Evolutionary conservation across 2,888 invertebrate species (phyloP).

Genomic region (Chaetoderma sp.): DNA sequence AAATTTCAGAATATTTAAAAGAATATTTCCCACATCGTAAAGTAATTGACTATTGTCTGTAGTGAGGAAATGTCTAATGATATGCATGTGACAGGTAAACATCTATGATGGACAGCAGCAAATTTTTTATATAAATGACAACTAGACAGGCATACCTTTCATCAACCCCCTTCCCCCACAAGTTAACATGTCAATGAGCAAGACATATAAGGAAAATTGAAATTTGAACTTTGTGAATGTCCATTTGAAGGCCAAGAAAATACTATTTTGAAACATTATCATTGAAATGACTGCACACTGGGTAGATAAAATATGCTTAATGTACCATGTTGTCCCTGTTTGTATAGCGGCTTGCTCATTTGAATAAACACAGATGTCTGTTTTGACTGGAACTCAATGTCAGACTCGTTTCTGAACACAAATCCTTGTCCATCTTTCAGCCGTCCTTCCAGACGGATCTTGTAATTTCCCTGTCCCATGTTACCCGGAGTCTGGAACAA

Average conservation of each 20-base stretch:
- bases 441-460: constrained; percentile 84
- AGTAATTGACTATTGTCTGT: not conserved
- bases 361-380: constrained; percentile 97
- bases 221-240: too few species aligned
- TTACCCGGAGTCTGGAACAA: constrained; percentile 81
- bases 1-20: too few species aligned
- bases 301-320: too few species aligned
- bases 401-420: constrained; percentile 90
- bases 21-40: too few species aligned
- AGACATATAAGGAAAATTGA: too few species aligned
- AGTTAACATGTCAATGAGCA: too few species aligned
- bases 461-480: constrained; percentile 85
- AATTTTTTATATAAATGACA: too few species aligned
- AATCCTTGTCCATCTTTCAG: constrained; percentile 83
- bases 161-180: too few species aligned
- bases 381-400: constrained; percentile 85
- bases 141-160: too few species aligned
- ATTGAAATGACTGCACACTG: too few species aligned
- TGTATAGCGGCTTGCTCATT: constrained; percentile 93
- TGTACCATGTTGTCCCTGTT: constrained; percentile 85
- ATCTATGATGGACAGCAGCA: not conserved
- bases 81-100: not conserved
- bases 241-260: too few species aligned
- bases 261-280: too few species aligned
- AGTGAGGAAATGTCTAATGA: not conserved